phyloP scores from a whole-genome alignment of 2,113 vertebrate species.

The Excalfactoria chinensis region DNA sequence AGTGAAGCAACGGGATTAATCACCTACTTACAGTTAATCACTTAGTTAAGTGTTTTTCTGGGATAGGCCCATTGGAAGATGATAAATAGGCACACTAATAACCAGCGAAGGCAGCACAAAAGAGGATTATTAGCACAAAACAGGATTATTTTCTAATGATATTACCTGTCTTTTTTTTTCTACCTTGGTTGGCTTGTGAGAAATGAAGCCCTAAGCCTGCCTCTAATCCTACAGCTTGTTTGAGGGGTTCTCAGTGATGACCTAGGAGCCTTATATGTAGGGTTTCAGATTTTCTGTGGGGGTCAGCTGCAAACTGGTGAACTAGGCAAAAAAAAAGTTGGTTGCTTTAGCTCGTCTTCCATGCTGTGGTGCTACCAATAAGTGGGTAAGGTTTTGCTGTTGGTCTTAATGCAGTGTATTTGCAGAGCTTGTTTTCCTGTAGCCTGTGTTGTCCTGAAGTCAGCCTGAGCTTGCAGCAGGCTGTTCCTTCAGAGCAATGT shows the following conservation, averaged over 20 bases:
- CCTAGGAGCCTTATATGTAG: accelerated
- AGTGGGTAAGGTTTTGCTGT: background rate
- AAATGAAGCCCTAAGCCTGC: background rate
- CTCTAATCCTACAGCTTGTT: background rate
- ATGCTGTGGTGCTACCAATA: background rate
- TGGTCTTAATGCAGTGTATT: background rate
- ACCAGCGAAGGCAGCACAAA: background rate
- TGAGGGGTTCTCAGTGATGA: background rate
- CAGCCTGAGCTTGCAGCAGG: background rate
- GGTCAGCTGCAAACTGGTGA: accelerated
- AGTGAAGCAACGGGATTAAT: background rate
- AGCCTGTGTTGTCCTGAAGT: constrained; percentile 61
- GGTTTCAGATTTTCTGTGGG: background rate
- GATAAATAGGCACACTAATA: background rate
- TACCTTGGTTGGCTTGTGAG: background rate
- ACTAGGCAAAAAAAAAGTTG: background rate
- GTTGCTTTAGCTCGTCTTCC: background rate
- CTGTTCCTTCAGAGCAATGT: background rate
- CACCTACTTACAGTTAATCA: background rate
- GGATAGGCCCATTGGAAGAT: background rate
- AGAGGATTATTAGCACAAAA: background rate
- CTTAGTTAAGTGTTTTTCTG: background rate
- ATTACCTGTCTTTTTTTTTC: background rate
- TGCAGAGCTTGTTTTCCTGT: background rate
- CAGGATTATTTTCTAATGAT: background rate